Percentiles rank a stretch among this genome's conserved stretches.
phyloP scores from a whole-genome alignment of 2,888 invertebrate species.

The Cerastis leucographa region DNA sequence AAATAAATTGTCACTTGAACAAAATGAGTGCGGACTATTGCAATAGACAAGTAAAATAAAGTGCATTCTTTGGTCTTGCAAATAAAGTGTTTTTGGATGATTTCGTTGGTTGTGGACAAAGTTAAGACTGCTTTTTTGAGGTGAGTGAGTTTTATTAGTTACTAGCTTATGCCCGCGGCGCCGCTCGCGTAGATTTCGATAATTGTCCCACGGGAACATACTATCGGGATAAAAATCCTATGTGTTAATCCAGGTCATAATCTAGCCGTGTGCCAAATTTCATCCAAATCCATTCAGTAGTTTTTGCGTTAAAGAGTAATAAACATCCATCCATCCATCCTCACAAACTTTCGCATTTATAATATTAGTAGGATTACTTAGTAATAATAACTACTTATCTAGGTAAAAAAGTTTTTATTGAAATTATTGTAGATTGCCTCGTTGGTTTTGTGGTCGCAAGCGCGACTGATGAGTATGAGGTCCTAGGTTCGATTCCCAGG shows the following conservation, averaged over 20 bases:
- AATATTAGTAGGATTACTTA: too few relatives aligned
- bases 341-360: too few relatives aligned
- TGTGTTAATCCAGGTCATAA: too few relatives aligned
- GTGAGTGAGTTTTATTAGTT: slow-evolving; percentile 23
- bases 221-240: too few relatives aligned
- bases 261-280: too few relatives aligned
- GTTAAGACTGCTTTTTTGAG: not conserved
- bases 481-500: too few relatives aligned
- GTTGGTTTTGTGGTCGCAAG: not conserved
- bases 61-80: not conserved
- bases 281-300: too few relatives aligned
- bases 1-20: not conserved
- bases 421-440: not conserved
- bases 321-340: too few relatives aligned
- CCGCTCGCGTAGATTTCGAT: too few relatives aligned
- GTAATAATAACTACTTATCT: not conserved
- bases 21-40: slow-evolving; percentile 5
- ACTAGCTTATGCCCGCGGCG: too few relatives aligned
- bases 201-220: too few relatives aligned
- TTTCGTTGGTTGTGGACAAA: not conserved
- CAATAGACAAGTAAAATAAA: not conserved
- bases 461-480: not conserved
- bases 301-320: too few relatives aligned
- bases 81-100: slow-evolving; percentile 1
- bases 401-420: not conserved